Conservation (phyloP, 2,113 vertebrate genomes). For the Miniopterus natalensis region DNA sequence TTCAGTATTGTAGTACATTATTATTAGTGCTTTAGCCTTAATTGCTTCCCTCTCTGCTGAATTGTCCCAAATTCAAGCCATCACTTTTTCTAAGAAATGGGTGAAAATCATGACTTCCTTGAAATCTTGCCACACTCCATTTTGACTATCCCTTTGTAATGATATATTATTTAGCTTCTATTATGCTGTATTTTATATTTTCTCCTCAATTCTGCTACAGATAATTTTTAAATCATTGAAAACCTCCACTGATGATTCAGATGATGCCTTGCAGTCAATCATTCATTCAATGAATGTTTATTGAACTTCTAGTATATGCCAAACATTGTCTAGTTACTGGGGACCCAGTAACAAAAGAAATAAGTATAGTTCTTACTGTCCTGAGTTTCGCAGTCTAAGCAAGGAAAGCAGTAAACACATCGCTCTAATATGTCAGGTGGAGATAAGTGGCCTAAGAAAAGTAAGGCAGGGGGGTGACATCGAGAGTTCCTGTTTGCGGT, state of each 20-base stretch:
- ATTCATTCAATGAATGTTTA: background rate
- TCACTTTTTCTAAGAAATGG: background rate
- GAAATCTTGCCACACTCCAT: background rate
- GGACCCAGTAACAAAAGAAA: background rate
- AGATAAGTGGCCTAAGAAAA: background rate
- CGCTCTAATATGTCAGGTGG: background rate
- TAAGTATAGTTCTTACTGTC: background rate
- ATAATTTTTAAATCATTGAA: background rate
- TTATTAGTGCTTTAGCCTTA: background rate
- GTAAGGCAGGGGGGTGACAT: background rate
- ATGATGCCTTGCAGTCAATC: background rate
- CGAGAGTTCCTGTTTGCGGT: background rate
- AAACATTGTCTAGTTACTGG: background rate
- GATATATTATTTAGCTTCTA: background rate
- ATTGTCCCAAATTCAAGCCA: background rate
- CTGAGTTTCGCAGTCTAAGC: background rate
- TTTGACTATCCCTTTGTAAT: background rate
- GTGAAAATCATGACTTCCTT: conserved; percentile 10
- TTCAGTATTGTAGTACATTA: background rate
- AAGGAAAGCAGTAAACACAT: background rate
- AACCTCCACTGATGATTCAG: background rate
- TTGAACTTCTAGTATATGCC: background rate
- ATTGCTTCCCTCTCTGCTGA: background rate
- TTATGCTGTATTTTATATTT: background rate
- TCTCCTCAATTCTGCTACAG: background rate